A percentile compares a stretch with the other conserved stretches of the same genome.
phyloP scores from a whole-genome alignment of 2,797 vertebrate species.

The Girardinus metallicus region DNA sequence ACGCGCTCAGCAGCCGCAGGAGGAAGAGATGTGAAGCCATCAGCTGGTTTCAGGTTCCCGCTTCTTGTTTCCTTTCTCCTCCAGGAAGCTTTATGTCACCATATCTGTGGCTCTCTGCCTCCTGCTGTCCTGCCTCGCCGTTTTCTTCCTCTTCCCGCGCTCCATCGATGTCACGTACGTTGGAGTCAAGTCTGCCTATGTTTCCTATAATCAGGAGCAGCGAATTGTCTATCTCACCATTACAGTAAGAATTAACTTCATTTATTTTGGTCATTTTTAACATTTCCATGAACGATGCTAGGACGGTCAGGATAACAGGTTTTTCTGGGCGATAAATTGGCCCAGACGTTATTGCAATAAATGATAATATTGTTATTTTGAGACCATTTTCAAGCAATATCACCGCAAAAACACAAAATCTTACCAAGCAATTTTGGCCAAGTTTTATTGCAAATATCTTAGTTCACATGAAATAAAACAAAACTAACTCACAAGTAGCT shows the following conservation, averaged over 20 bases:
- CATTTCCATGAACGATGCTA: no score
- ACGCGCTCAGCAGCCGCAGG: neutral
- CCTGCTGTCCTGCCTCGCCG: constrained; percentile 92
- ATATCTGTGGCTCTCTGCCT: constrained; percentile 92
- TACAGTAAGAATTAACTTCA: constrained; percentile 82
- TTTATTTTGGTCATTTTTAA: no score
- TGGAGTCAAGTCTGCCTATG: constrained; percentile 93
- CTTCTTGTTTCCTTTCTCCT: constrained; percentile 38
- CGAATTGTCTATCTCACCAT: constrained; percentile 94
- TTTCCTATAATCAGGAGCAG: constrained; percentile 86
- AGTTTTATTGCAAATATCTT: no score
- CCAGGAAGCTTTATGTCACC: constrained; percentile 95
- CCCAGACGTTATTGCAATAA: no score
- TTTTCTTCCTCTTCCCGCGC: constrained; percentile 97
- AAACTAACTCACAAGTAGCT: no score
- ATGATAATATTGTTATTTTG: no score
- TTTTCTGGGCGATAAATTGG: no score
- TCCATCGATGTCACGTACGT: constrained; percentile 94
- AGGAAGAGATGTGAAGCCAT: constrained; percentile 6
- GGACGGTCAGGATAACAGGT: no score
- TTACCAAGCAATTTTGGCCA: no score
- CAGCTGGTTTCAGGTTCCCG: constrained; percentile 35
- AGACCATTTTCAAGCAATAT: no score
- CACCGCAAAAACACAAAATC: no score
- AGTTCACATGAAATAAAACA: no score